Evolutionary conservation across 2,113 vertebrate species (phyloP).

Genomic region (Hippocampus zosterae): DNA sequence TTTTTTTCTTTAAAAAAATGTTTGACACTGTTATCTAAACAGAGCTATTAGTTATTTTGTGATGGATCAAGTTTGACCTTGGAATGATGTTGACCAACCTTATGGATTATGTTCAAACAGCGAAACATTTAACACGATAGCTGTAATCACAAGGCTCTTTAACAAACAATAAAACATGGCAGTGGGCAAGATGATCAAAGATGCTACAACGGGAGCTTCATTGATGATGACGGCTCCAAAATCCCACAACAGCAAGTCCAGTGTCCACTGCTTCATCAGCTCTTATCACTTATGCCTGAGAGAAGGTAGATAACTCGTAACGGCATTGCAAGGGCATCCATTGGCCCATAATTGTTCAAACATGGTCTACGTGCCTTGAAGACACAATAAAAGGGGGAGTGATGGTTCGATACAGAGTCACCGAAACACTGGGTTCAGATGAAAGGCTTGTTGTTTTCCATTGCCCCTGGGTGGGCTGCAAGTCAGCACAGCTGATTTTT

Average conservation of each 20-base stretch:
- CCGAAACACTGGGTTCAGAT: conserved; percentile 55
- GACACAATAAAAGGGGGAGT: conserved; percentile 57
- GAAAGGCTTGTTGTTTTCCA: conserved; percentile 58
- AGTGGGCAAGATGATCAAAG: conserved; percentile 36
- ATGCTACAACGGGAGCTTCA: conserved; percentile 7
- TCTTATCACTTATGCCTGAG: conserved; percentile 28
- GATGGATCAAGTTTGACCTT: too few species aligned
- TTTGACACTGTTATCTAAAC: too few species aligned
- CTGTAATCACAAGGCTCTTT: background rate
- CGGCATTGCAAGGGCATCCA: conserved; percentile 36
- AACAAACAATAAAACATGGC: conserved; percentile 20
- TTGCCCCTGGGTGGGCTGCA: conserved; percentile 56
- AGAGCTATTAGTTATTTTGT: too few species aligned
- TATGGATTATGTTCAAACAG: background rate
- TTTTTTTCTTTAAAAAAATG: too few species aligned
- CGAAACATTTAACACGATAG: conserved; percentile 2
- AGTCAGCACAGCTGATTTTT: conserved; percentile 42
- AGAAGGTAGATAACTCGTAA: conserved; percentile 40
- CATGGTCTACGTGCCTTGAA: conserved; percentile 57
- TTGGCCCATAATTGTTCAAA: conserved; percentile 57
- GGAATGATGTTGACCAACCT: background rate
- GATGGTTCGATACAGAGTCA: conserved; percentile 48
- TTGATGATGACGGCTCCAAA: conserved; percentile 14
- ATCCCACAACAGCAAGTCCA: conserved; percentile 7
- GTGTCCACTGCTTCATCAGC: conserved; percentile 13